phyloP scores from a whole-genome alignment of 2,113 vertebrate genomes.

The Lycocorax pyrrhopterus region DNA sequence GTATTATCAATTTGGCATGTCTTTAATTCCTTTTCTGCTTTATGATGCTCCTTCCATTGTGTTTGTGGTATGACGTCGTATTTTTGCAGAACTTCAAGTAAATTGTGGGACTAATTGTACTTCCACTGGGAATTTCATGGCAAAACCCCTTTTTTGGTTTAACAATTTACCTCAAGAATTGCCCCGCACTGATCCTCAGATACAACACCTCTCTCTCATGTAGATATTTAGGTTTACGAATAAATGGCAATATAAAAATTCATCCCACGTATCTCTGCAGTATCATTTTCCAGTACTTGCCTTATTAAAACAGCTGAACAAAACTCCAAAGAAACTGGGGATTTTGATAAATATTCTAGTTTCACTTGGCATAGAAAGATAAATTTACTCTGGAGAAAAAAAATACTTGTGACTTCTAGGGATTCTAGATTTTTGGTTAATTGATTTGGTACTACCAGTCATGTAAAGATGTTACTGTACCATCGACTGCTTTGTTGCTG shows the following conservation, averaged over 20 bases:
- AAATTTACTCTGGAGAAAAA: neutral
- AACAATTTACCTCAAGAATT: neutral
- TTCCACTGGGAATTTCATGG: neutral
- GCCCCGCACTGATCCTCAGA: neutral
- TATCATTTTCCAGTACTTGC: neutral
- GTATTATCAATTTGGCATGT: neutral
- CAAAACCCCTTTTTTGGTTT: neutral
- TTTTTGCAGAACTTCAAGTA: neutral
- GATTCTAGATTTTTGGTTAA: neutral
- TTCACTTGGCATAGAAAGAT: neutral
- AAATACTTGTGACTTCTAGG: neutral
- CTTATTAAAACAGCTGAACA: conserved; percentile 7
- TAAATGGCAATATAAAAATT: neutral
- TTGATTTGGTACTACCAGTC: neutral
- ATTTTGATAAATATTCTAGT: neutral
- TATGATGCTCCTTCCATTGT: neutral
- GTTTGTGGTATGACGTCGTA: neutral
- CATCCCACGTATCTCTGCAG: neutral
- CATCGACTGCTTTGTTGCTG: neutral
- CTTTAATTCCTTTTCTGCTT: neutral
- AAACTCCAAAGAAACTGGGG: neutral
- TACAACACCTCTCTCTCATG: neutral
- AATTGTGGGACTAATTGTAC: neutral
- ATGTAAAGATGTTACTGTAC: neutral
- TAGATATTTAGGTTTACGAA: neutral